phyloP scores from a whole-genome alignment of 2,797 vertebrate genomes.

The Mycteria americana region DNA sequence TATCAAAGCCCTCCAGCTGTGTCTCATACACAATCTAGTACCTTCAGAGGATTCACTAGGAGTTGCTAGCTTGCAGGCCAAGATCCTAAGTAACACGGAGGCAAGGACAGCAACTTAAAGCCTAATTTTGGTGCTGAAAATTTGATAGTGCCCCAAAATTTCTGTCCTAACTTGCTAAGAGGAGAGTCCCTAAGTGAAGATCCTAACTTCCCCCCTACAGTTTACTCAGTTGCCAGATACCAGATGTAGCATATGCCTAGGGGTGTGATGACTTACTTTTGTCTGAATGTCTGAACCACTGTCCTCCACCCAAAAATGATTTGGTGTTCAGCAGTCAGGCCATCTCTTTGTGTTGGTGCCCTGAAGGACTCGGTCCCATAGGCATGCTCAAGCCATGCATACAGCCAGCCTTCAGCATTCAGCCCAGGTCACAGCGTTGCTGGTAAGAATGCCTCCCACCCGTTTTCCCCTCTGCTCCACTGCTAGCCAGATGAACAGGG shows the following conservation, averaged over 20 bases:
- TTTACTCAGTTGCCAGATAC: neutral
- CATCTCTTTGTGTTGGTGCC: neutral
- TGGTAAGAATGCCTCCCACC: neutral
- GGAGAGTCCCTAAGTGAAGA: neutral
- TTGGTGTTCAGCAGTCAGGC: neutral
- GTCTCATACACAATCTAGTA: neutral
- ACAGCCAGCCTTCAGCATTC: neutral
- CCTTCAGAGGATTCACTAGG: neutral
- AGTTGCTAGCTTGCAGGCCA: neutral
- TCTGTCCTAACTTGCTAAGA: neutral
- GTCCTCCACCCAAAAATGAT: neutral
- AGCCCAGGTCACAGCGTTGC: neutral
- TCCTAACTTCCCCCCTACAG: neutral
- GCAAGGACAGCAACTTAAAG: neutral
- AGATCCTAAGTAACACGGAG: neutral
- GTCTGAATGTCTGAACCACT: neutral
- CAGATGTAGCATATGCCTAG: neutral
- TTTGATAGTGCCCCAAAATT: neutral
- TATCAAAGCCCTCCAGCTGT: neutral
- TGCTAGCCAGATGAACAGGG: neutral
- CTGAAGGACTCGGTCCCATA: neutral
- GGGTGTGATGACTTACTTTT: rapidly evolving
- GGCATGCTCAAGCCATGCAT: neutral
- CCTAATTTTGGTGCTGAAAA: neutral
- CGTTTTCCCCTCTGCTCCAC: neutral